Percentiles rank a stretch among this genome's conserved stretches.
Conservation (phyloP, 2,888 invertebrate species). For the Macrophya annulata region DNA sequence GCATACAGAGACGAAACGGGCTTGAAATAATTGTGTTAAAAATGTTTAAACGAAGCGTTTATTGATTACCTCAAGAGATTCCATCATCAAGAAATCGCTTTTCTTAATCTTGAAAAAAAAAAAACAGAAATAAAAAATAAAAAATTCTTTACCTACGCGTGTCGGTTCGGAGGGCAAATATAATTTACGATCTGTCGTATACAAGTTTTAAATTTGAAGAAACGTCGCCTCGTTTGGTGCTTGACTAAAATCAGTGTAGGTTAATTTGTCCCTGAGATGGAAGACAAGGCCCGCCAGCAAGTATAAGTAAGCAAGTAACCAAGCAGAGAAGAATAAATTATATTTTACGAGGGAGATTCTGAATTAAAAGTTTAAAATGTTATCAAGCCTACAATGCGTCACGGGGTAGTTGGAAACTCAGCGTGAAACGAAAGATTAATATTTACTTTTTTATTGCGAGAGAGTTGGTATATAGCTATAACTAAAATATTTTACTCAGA, state of each 20-base stretch:
- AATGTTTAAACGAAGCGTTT: background rate
- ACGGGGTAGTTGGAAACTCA: background rate
- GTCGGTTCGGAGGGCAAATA: background rate
- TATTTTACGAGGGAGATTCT: conserved; percentile 52
- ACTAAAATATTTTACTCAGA: conserved; percentile 14
- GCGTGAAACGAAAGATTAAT: conserved; percentile 47
- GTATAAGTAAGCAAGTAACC: background rate
- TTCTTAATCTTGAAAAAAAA: background rate
- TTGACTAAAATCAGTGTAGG: conserved; percentile 26
- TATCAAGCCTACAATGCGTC: conserved; percentile 43
- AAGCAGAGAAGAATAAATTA: conserved; percentile 30
- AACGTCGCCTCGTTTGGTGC: conserved; percentile 35
- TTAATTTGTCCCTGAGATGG: conserved; percentile 1
- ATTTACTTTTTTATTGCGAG: background rate
- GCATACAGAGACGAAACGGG: no score
- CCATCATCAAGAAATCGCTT: background rate
- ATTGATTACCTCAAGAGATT: background rate
- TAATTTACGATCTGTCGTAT: conserved; percentile 42
- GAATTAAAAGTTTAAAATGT: conserved; percentile 48
- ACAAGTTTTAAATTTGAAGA: conserved; percentile 41
- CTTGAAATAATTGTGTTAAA: no score
- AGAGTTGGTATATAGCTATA: background rate
- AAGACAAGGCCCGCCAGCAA: background rate
- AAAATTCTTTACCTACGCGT: background rate
- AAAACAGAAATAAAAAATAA: no score